Evolutionary conservation across 2,113 vertebrate genomes (phyloP).

Genomic region (Pica pica): DNA sequence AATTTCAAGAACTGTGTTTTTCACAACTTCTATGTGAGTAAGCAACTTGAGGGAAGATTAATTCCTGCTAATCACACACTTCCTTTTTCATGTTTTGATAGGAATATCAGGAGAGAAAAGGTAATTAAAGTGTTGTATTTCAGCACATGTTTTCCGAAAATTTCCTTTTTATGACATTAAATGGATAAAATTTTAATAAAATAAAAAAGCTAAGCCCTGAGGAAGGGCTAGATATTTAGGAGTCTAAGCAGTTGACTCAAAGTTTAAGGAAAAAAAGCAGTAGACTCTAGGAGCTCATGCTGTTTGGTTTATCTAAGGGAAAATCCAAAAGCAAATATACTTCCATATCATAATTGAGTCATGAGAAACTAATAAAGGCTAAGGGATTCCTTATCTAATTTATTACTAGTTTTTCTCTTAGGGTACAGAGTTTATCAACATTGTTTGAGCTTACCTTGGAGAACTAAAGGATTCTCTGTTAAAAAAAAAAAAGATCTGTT

Average conservation of each 20-base stretch:
- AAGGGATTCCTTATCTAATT: conserved; percentile 26
- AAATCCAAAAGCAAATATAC: conserved; percentile 29
- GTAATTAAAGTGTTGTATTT: not conserved
- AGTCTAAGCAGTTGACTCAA: not conserved
- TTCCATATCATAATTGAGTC: conserved; percentile 27
- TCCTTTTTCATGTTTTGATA: not conserved
- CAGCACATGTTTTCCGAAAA: not conserved
- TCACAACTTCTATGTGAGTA: not conserved
- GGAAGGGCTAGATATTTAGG: not conserved
- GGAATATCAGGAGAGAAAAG: not conserved
- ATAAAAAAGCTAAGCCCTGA: not conserved
- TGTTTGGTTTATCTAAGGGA: conserved; percentile 3
- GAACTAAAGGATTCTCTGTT: not conserved
- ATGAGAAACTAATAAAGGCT: conserved; percentile 34
- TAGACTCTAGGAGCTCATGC: not conserved
- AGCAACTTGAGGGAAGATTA: not conserved
- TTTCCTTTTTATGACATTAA: not conserved
- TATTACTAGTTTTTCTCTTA: not conserved
- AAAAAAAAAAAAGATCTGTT: not conserved
- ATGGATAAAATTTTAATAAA: not conserved
- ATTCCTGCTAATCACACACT: not conserved
- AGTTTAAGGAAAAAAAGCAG: not conserved
- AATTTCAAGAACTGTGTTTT: not conserved
- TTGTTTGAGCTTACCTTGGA: not conserved
- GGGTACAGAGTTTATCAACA: conserved; percentile 26